phyloP scores from a whole-genome alignment of 2,797 vertebrate species.

The Sitta carolinensis region DNA sequence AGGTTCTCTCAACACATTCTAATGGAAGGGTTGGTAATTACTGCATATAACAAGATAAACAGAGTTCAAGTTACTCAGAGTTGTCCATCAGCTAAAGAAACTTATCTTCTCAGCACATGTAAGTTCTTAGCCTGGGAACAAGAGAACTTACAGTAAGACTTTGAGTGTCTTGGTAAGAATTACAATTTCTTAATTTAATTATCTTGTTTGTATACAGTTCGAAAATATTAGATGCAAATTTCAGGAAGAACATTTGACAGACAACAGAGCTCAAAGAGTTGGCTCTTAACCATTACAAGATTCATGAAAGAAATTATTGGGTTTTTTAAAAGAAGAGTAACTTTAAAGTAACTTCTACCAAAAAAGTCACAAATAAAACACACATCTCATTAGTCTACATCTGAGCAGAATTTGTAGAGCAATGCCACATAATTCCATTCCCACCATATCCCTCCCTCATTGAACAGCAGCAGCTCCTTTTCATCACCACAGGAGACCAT shows the following conservation, averaged over 20 bases:
- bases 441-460: neutral
- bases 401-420: neutral
- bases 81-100: slow-evolving; percentile 22
- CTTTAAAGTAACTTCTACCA: neutral
- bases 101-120: neutral
- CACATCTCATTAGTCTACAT: neutral
- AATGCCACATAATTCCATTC: neutral
- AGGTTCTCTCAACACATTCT: slow-evolving; percentile 4
- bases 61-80: slow-evolving; percentile 30
- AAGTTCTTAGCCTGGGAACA: neutral
- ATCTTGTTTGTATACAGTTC: neutral
- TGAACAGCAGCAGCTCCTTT: slow-evolving; percentile 36
- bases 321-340: neutral
- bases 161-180: neutral
- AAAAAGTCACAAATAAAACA: neutral
- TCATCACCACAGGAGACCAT: slow-evolving; percentile 61
- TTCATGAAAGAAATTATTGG: neutral
- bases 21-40: slow-evolving; percentile 30
- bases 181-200: neutral
- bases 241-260: neutral
- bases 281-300: neutral
- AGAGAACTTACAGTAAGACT: neutral
- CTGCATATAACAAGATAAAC: neutral
- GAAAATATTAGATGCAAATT: neutral
- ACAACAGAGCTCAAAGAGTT: neutral